A percentile compares a stretch with the other conserved stretches of the same genome.
Evolutionary conservation across 2,888 invertebrate genomes (phyloP).

Genomic region (Anthophora plumipes): DNA sequence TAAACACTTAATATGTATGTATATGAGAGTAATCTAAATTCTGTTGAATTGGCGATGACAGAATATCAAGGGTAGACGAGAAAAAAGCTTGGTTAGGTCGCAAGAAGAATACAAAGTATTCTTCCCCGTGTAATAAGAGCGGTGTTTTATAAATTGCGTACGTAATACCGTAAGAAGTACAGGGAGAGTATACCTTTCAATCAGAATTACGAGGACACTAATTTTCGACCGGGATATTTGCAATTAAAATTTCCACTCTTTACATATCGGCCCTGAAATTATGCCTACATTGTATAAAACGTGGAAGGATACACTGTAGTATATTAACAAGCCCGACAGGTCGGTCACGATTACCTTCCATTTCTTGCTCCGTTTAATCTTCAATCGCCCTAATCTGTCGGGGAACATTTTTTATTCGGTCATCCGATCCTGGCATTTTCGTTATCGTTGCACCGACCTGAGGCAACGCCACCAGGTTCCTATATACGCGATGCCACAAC

Average conservation of each 20-base stretch:
- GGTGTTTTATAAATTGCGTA: not conserved
- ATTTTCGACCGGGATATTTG: not conserved
- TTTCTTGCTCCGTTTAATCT: not conserved
- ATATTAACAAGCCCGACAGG: constrained; percentile 16
- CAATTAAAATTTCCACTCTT: constrained; percentile 1
- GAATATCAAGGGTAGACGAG: too few species aligned
- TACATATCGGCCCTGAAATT: constrained; percentile 11
- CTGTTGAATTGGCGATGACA: too few species aligned
- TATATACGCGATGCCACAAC: not conserved
- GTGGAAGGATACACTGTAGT: not conserved
- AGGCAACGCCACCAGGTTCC: constrained; percentile 10
- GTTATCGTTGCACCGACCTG: constrained; percentile 24
- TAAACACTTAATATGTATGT: too few species aligned
- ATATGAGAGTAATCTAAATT: too few species aligned
- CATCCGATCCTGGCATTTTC: not conserved
- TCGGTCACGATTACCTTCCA: not conserved
- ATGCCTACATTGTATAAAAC: not conserved
- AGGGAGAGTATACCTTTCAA: not conserved
- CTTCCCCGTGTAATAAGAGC: too few species aligned
- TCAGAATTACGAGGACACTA: not conserved
- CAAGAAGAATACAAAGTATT: too few species aligned
- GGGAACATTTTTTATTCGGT: not conserved
- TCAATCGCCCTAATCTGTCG: constrained; percentile 31
- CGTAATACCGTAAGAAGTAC: not conserved
- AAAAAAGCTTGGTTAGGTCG: too few species aligned